These are phyloP conservation scores for Pseudolaguvia tuberculata DNA, from an alignment of 2,113 vertebrate species.

Conservation along the genomic window DNA sequence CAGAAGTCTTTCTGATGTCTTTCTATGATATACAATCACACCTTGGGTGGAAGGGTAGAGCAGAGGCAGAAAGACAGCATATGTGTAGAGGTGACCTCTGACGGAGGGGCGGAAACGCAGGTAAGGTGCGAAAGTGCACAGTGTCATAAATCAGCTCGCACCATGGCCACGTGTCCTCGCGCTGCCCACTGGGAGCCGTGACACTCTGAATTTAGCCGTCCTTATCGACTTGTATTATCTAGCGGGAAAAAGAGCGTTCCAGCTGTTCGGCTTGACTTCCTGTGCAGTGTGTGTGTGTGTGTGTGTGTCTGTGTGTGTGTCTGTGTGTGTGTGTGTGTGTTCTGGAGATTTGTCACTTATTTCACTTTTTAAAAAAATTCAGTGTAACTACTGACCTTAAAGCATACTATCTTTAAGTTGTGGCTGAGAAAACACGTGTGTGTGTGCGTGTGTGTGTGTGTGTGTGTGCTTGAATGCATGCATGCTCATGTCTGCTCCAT, in stretches of 20 bases:
- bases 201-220: slow-evolving; percentile 42
- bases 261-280: slow-evolving; percentile 2
- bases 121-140: slow-evolving; percentile 44
- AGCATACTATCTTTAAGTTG: no score
- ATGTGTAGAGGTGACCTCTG: slow-evolving; percentile 51
- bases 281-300: background rate
- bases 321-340: no score
- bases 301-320: background rate
- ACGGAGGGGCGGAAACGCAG: slow-evolving; percentile 26
- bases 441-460: slow-evolving; percentile 9
- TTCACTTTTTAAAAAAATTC: no score
- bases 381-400: no score
- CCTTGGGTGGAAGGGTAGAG: slow-evolving; percentile 9
- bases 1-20: slow-evolving; percentile 26
- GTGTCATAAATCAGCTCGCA: slow-evolving; percentile 38
- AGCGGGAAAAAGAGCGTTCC: slow-evolving; percentile 25
- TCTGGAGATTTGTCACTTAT: no score
- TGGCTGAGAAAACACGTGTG: background rate
- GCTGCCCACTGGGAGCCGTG: slow-evolving; percentile 21
- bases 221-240: background rate
- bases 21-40: slow-evolving; percentile 16
- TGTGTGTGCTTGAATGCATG: slow-evolving; percentile 16
- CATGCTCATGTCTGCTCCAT: slow-evolving; percentile 34
- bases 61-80: slow-evolving; percentile 31
- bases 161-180: slow-evolving; percentile 20